A percentile compares a stretch with the other conserved stretches of the same genome.
These are phyloP conservation scores for Hystrix cristata DNA, from an alignment of 2,113 vertebrate genomes.

Conservation along the genomic window DNA sequence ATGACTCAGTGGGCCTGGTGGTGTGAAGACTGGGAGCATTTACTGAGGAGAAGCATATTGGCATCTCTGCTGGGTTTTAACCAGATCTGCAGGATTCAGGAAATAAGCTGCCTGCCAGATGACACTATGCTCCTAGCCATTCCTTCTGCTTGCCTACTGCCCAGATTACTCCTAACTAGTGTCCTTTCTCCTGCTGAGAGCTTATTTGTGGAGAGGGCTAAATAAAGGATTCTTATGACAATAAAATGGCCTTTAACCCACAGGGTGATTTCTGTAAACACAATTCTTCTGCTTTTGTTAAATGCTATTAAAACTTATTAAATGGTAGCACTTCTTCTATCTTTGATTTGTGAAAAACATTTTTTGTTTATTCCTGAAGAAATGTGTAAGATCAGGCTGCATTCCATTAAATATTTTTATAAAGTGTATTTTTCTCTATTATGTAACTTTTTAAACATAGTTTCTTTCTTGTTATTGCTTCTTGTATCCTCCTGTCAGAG, in stretches of 20 bases:
- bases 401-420: not conserved
- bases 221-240: constrained; percentile 82
- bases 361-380: not conserved
- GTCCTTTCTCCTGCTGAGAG: constrained; percentile 81
- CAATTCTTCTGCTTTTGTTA: constrained; percentile 48
- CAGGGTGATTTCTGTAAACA: constrained; percentile 65
- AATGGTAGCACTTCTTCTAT: not conserved
- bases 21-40: constrained; percentile 69
- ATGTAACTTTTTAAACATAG: not conserved
- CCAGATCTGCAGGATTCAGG: constrained; percentile 83
- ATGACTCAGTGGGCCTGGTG: constrained; percentile 55
- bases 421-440: not conserved
- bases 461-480: not conserved
- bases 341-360: constrained; percentile 25
- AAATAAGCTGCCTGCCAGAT: constrained; percentile 84
- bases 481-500: not conserved
- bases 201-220: constrained; percentile 79
- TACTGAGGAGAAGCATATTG: constrained; percentile 82
- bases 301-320: constrained; percentile 61
- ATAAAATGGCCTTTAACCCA: constrained; percentile 71
- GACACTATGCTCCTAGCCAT: constrained; percentile 81
- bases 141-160: constrained; percentile 79
- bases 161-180: constrained; percentile 79
- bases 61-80: constrained; percentile 83
- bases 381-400: not conserved